These are phyloP conservation scores for Tipula lateralis DNA, from an alignment of 2,888 invertebrate genomes.

Conservation along the genomic window DNA sequence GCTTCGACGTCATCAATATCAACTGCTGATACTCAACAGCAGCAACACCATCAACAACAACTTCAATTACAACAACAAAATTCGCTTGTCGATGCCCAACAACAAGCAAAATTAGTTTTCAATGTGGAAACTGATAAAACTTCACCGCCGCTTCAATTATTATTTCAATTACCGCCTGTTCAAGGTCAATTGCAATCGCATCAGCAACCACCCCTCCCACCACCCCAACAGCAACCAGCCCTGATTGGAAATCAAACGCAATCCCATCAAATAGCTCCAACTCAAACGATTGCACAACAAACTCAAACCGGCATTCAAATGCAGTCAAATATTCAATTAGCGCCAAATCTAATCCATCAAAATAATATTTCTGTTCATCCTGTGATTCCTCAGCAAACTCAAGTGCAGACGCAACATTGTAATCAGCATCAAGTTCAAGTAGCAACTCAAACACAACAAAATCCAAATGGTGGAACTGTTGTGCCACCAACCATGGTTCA, in stretches of 20 bases:
- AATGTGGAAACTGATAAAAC: constrained; percentile 48
- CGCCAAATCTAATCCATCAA: constrained; percentile 39
- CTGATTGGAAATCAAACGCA: constrained; percentile 26
- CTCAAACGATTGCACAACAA: constrained; percentile 12
- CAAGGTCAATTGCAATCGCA: constrained; percentile 37
- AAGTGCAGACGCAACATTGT: constrained; percentile 31
- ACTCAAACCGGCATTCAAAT: constrained; percentile 30
- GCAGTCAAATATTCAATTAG: constrained; percentile 32
- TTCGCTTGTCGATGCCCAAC: constrained; percentile 40
- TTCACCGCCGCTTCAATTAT: constrained; percentile 46
- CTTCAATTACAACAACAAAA: constrained; percentile 32
- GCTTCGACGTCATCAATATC: constrained; percentile 39
- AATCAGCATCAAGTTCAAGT: constrained; percentile 54
- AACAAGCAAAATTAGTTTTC: constrained; percentile 47
- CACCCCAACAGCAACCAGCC: constrained; percentile 37
- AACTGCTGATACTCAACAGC: constrained; percentile 39
- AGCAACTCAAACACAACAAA: constrained; percentile 56
- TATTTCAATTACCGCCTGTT: constrained; percentile 46
- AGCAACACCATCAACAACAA: constrained; percentile 31
- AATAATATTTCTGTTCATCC: constrained; percentile 34
- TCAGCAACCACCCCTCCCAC: constrained; percentile 34
- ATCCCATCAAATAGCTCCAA: constrained; percentile 30
- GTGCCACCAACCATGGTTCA: neutral
- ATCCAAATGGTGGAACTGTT: constrained; percentile 20
- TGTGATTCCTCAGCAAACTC: constrained; percentile 27